Evolutionary conservation across 2,888 invertebrate genomes (phyloP), one percentile per base, ranked within the genome.

Genomic region (Melipona beecheii): DNA sequence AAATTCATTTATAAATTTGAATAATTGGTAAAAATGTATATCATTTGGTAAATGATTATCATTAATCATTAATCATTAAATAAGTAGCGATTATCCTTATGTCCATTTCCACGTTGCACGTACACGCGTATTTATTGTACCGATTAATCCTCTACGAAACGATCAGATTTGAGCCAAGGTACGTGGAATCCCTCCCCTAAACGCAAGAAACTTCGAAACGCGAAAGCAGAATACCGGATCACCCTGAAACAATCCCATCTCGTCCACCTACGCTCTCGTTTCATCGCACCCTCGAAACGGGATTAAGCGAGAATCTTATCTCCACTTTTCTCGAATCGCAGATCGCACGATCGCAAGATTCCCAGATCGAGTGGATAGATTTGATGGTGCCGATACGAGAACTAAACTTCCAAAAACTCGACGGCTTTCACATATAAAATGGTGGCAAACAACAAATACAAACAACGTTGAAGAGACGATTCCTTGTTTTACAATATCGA

Each of bases 291-390:
- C n/a, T 36, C 73, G 58, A 36, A 78, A 69, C 69, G 60, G 75
- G 73, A 84, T 84, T 78, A 75, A 78, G 54, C 56, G 68, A 56
- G 43, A 52, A 72, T 75, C 62, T 68, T 82, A 52, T 19, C 71
- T 24, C 17, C 11, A 15, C 52, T 72, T 68, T 72, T 69, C 49
- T 11, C 17, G 27, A 21, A 58, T 27, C 21, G 13, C n/a, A 54
- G 11, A 43, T n/a, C 62, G 19, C 62, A 62, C 36, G 76, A n/a
- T n/a, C n/a, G n/a, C n/a, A 36, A 50, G 49, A 65, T 50, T 65
- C 71, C 56, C n/a, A 21, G 6, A 0, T 15, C 11, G 13, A 19
- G 24, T 11, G 27, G n/a, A 15, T n/a, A 3, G 9, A n/a, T 13
- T 49, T 6, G 19, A 65, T 68, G 43, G 9, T 9, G 36, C 19